These are phyloP conservation scores for Sebastes hopkinsi DNA, from an alignment of 2,797 vertebrate species.

Conservation along the genomic window DNA sequence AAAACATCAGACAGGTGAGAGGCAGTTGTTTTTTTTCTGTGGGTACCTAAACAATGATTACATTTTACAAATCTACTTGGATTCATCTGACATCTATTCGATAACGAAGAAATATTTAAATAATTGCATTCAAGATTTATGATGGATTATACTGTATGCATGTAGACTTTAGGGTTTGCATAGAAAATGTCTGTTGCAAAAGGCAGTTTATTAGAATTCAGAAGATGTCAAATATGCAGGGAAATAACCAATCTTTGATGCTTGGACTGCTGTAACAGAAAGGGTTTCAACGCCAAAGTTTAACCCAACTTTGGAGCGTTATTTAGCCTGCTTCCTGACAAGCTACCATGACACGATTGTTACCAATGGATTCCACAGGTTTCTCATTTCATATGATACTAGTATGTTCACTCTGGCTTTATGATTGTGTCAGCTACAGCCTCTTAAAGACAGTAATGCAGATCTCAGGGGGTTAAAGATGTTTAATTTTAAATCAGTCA, in stretches of 20 bases:
- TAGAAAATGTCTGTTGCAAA: not conserved
- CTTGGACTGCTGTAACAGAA: not conserved
- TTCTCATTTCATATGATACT: too few species aligned
- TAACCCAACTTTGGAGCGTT: too few species aligned
- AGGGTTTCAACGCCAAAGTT: not conserved
- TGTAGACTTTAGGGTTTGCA: not conserved
- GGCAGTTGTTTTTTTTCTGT: not conserved
- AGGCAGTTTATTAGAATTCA: not conserved
- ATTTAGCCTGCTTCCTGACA: too few species aligned
- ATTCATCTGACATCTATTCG: not conserved
- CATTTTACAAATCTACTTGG: not conserved
- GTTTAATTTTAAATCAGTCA: not conserved
- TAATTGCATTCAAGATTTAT: not conserved
- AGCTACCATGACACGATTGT: too few species aligned
- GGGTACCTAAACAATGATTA: not conserved
- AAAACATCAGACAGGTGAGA: constrained; percentile 97
- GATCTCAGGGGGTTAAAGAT: too few species aligned
- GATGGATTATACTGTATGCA: not conserved
- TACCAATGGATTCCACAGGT: too few species aligned
- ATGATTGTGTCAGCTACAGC: accelerated
- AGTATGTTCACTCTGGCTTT: too few species aligned
- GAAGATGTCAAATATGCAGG: not conserved
- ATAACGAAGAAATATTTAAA: not conserved
- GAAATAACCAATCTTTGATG: not conserved
- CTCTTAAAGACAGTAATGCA: too few species aligned